Conservation (phyloP, 2,797 vertebrate species). For the Hyperoplus lanceolatus region DNA sequence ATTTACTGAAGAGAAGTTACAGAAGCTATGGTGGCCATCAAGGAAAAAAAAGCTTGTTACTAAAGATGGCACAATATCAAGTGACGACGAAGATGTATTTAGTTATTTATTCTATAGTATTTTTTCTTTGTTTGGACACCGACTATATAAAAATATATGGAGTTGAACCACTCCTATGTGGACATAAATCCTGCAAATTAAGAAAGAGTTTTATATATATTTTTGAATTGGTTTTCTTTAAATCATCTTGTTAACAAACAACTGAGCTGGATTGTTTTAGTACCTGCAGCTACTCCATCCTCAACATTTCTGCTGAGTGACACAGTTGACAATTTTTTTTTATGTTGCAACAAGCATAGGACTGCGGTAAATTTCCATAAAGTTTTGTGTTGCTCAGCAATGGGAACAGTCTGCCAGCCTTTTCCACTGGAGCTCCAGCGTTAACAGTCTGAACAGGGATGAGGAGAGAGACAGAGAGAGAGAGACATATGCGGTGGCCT, state of each 20-base stretch:
- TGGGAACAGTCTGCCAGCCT: conserved; percentile 36
- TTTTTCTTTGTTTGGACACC: too few relatives aligned
- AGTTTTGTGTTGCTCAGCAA: conserved; percentile 40
- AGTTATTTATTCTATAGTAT: too few relatives aligned
- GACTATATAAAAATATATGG: too few relatives aligned
- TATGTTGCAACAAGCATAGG: conserved; percentile 8
- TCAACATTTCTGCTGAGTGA: conserved; percentile 44
- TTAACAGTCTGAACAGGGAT: conserved; percentile 39
- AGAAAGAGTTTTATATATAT: neutral
- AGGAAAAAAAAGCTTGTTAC: too few relatives aligned
- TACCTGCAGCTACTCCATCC: conserved; percentile 37
- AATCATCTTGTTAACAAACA: conserved; percentile 33
- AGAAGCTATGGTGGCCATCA: too few relatives aligned
- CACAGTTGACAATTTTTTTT: conserved; percentile 30
- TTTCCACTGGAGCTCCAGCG: conserved; percentile 38
- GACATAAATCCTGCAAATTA: neutral
- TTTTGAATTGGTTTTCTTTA: conserved; percentile 12
- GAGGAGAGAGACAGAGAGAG: conserved; percentile 33
- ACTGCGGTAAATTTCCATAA: conserved; percentile 27
- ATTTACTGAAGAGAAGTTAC: too few relatives aligned
- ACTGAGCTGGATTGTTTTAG: conserved; percentile 8
- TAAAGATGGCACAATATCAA: too few relatives aligned
- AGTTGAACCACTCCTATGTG: too few relatives aligned
- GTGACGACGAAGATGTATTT: too few relatives aligned
- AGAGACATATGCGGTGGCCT: conserved; percentile 59